Percentiles rank a stretch among this genome's conserved stretches.
Evolutionary conservation across 2,888 invertebrate species (phyloP).

Genomic region (Chalcosyrphus nemorum): DNA sequence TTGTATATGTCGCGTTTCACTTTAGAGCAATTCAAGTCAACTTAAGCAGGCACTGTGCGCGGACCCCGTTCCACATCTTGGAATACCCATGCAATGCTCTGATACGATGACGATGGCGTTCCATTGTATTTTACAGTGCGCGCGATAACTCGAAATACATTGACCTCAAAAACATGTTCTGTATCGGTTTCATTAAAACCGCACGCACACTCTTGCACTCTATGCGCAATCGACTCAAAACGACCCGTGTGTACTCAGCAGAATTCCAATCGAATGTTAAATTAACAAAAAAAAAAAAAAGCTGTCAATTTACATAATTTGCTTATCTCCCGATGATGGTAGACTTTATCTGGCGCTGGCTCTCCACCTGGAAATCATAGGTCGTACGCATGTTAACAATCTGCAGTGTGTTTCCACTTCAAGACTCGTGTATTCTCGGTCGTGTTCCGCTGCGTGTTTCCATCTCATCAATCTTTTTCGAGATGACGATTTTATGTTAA

Average conservation of each 20-base stretch:
- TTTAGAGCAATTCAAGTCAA: not conserved
- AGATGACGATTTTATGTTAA: slow-evolving; percentile 42
- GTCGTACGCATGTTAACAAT: not conserved
- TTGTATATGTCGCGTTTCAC: slow-evolving; percentile 10
- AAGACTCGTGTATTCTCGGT: not conserved
- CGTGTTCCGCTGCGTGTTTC: not conserved
- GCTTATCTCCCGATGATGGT: not conserved
- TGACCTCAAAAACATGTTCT: slow-evolving; percentile 57
- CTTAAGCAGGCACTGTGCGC: not conserved
- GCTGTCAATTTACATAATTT: slow-evolving; percentile 4
- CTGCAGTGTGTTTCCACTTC: not conserved
- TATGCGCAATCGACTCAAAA: not conserved
- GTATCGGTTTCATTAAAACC: slow-evolving; percentile 26
- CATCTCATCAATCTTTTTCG: not conserved
- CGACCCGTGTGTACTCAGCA: not conserved
- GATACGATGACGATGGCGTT: not conserved
- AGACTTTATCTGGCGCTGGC: not conserved
- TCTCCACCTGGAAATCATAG: not conserved
- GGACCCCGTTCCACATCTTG: not conserved
- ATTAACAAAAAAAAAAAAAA: not conserved
- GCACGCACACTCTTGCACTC: not conserved
- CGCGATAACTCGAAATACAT: slow-evolving; percentile 31
- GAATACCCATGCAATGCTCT: not conserved
- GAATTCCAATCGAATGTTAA: not conserved
- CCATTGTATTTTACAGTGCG: not conserved